Conservation (phyloP, 2,888 invertebrate genomes). For the Tachina lurida region DNA sequence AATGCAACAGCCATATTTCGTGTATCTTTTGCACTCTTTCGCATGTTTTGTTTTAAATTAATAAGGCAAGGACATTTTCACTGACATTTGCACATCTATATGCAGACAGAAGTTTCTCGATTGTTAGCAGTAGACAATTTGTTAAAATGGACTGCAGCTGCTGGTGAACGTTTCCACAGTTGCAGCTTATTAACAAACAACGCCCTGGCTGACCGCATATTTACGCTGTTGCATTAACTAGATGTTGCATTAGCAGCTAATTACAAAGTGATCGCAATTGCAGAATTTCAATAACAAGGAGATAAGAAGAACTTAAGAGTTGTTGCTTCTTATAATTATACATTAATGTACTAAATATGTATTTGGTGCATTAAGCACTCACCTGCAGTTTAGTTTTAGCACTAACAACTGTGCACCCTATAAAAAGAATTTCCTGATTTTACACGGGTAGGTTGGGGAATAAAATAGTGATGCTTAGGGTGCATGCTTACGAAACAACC, state of each 20-base stretch:
- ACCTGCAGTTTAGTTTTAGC: slow-evolving; percentile 39
- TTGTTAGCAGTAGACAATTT: slow-evolving; percentile 6
- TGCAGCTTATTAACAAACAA: slow-evolving; percentile 51
- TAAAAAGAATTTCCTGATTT: slow-evolving; percentile 36
- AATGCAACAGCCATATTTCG: slow-evolving; percentile 77
- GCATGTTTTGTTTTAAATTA: slow-evolving; percentile 38
- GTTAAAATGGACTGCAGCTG: slow-evolving; percentile 35
- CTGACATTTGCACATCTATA: slow-evolving; percentile 43
- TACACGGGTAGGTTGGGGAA: too few relatives aligned
- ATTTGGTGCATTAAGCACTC: slow-evolving; percentile 51
- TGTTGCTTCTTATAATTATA: slow-evolving; percentile 63
- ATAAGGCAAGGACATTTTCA: slow-evolving; percentile 75
- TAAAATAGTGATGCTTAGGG: too few relatives aligned
- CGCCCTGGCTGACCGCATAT: slow-evolving; percentile 53
- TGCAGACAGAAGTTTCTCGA: slow-evolving; percentile 27
- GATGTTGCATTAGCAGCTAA: slow-evolving; percentile 77
- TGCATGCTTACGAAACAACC: too few relatives aligned
- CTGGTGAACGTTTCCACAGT: slow-evolving; percentile 15
- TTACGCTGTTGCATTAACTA: slow-evolving; percentile 68
- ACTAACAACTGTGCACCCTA: slow-evolving; percentile 7
- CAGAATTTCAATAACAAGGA: slow-evolving; percentile 64
- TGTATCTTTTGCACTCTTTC: neutral
- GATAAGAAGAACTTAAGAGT: slow-evolving; percentile 65
- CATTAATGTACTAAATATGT: slow-evolving; percentile 1
- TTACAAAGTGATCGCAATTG: slow-evolving; percentile 75